These are phyloP conservation scores for Australoheros facetus DNA, from an alignment of 2,797 vertebrate genomes.

Conservation along the genomic window DNA sequence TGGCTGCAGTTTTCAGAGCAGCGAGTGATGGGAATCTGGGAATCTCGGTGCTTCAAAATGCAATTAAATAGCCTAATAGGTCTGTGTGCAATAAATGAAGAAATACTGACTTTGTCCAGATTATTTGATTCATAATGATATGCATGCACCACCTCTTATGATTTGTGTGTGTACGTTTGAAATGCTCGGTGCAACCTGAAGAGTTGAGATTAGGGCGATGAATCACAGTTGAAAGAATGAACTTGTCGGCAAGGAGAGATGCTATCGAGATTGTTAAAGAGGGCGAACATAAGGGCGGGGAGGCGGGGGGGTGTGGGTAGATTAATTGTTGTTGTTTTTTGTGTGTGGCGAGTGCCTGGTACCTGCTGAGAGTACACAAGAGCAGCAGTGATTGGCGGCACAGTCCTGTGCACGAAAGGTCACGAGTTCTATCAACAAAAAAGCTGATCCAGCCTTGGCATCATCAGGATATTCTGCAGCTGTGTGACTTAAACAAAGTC, in stretches of 20 bases:
- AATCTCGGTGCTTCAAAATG: slow-evolving; percentile 14
- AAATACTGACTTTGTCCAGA: neutral
- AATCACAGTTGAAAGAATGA: slow-evolving; percentile 63
- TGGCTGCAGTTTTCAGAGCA: neutral
- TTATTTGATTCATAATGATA: slow-evolving; percentile 20
- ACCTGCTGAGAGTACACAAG: slow-evolving; percentile 23
- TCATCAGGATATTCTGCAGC: slow-evolving; percentile 3
- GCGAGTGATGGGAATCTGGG: neutral
- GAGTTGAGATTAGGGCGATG: slow-evolving; percentile 58
- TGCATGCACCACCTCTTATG: neutral
- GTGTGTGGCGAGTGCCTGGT: slow-evolving; percentile 12
- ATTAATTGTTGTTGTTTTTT: slow-evolving; percentile 45
- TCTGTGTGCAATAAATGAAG: slow-evolving; percentile 9
- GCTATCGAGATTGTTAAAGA: slow-evolving; percentile 61
- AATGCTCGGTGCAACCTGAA: slow-evolving; percentile 41
- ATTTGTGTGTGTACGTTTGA: slow-evolving; percentile 4
- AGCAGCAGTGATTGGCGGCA: slow-evolving; percentile 18
- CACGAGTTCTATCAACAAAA: slow-evolving; percentile 16
- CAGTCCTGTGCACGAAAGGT: slow-evolving; percentile 38
- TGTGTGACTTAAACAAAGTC: slow-evolving; percentile 5
- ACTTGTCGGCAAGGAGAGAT: slow-evolving; percentile 64
- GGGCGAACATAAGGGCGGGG: slow-evolving; percentile 32
- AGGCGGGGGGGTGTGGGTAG: neutral
- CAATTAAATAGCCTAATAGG: slow-evolving; percentile 7
- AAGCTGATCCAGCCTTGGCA: neutral